Evolutionary conservation across 2,888 invertebrate species (phyloP).

Genomic region (Rhodophaea formosa): DNA sequence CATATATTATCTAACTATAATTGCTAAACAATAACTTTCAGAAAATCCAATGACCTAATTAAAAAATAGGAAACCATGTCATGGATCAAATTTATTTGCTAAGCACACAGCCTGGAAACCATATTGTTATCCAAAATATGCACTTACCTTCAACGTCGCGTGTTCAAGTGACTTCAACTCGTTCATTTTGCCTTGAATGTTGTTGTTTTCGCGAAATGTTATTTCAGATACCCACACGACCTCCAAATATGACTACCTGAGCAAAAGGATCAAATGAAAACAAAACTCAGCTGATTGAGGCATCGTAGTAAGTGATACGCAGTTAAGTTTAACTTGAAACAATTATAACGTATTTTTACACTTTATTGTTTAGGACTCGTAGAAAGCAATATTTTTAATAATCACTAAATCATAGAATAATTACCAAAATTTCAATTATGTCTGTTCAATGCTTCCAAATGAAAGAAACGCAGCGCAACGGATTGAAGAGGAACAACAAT

Average conservation of each 20-base stretch:
- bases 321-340: neutral
- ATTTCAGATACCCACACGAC: conserved; percentile 23
- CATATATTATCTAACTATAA: neutral
- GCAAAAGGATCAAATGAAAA: conserved; percentile 55
- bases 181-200: conserved; percentile 83
- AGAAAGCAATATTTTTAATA: neutral
- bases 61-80: neutral
- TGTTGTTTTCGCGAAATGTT: conserved; percentile 22
- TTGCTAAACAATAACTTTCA: neutral
- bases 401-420: neutral
- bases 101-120: neutral
- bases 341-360: neutral
- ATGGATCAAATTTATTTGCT: neutral
- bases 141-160: conserved; percentile 93
- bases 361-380: neutral
- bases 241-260: conserved; percentile 23
- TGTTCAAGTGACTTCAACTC: conserved; percentile 97
- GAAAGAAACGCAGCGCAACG: neutral
- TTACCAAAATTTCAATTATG: neutral
- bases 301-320: conserved; percentile 20
- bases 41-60: too few relatives aligned
- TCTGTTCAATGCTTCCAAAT: neutral
- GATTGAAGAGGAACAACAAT: neutral
- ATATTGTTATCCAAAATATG: neutral
- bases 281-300: conserved; percentile 76